These are phyloP conservation scores for Furcula furcula DNA, from an alignment of 2,888 invertebrate species.

Conservation along the genomic window DNA sequence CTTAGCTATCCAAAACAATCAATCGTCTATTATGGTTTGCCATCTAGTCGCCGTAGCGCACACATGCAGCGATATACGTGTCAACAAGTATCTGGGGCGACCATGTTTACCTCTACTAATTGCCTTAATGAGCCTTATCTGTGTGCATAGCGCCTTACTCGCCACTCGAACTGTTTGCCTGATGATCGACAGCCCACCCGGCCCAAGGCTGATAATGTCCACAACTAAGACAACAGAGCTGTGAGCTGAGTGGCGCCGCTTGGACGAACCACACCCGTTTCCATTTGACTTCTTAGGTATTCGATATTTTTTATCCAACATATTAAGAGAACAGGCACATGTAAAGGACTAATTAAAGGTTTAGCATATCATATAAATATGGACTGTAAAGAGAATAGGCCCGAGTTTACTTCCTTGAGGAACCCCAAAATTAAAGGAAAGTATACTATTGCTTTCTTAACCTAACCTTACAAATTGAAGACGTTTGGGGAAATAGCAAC, in stretches of 20 bases:
- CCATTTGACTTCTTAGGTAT: no score
- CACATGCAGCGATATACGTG: slow-evolving; percentile 32
- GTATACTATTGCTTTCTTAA: no score
- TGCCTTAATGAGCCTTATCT: slow-evolving; percentile 73
- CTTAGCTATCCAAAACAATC: slow-evolving; percentile 20
- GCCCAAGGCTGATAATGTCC: slow-evolving; percentile 45
- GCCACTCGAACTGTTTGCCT: slow-evolving; percentile 61
- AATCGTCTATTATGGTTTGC: slow-evolving; percentile 22
- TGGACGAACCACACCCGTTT: slow-evolving; percentile 18
- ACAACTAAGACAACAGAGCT: slow-evolving; percentile 29
- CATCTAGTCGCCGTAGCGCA: not conserved
- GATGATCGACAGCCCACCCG: slow-evolving; percentile 52
- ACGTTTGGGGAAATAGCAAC: no score
- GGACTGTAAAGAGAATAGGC: no score
- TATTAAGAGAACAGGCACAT: no score
- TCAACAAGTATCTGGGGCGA: slow-evolving; percentile 58
- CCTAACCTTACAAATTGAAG: no score
- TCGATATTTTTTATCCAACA: no score
- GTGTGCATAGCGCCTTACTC: slow-evolving; percentile 47
- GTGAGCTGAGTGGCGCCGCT: slow-evolving; percentile 29
- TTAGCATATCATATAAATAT: no score
- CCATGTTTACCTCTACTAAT: slow-evolving; percentile 71
- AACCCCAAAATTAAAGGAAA: no score
- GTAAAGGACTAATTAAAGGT: no score
- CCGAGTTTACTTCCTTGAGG: no score